Evolutionary conservation across 2,888 invertebrate species (phyloP), one percentile per base, ranked within the genome.

Genomic region (Nomada ferruginata): DNA sequence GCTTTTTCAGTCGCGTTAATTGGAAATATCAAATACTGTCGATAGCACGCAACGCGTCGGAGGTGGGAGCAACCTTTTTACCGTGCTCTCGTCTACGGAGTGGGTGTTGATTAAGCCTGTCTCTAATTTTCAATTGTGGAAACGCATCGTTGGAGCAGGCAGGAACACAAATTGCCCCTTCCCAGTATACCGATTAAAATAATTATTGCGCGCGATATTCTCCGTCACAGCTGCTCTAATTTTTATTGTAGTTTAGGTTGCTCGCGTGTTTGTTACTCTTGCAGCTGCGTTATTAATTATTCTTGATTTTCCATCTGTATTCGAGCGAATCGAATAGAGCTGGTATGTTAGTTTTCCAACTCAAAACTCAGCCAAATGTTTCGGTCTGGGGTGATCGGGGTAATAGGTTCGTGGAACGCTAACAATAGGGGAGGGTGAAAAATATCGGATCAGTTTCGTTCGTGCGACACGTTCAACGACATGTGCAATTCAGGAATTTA

Each of bases 281-380:
- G 77, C 83, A 84, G 83, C 83, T 83, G 84, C 75, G 44, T 52
- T 75, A 75, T 82, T 83, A 78, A 83, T 82, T 77, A 81, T 71
- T 71, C 59, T 47, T 26, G 57, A 69, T 76, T 82, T 55, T 72
- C 2, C 65, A 23, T 29, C 44, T 65, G n/a, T n/a, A 53, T 36
- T 71, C 29, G n/a, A 53, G 47, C 47, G 15, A 59, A 11, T 42
- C 20, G 55, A 57, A 57, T 23, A 10, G 18, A 29, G 10, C 11
- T 15, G 26, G 18, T 9, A 50, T 20, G 2, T 26, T 11, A 7
- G 26, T 57, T 26, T 20, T 20, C 18, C 15, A n/a, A 61, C 55
- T 60, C 2, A 10, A 10, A 36, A 20, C 2, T 29, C 20, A 20
- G 26, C 11, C 47, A 13, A 36, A 29, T 26, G 36, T n/a, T 64